Base-by-base conservation (phyloP, 2,113 vertebrate species). In the Trachemys scripta region DNA sequence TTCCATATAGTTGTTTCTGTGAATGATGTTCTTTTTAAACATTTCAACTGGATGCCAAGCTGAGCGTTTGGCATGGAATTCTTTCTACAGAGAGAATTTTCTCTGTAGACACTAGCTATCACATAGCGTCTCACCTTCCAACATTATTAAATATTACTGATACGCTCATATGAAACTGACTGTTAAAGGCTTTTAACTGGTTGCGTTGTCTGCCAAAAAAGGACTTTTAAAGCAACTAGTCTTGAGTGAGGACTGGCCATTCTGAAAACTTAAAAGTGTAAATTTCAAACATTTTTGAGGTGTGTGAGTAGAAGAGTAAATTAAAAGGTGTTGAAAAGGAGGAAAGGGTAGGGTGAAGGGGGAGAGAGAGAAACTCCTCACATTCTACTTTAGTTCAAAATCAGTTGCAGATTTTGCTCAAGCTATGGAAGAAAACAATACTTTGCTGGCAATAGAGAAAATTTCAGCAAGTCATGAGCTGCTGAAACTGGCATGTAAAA, bases 11-110 rank as follows among this genome's bases (percentile, higher is more conserved):
- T 91, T 1, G 16, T 82, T 95, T 94, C 45, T 90, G 38, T 59
- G 80, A 87, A 72, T 88, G 79, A 65, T 8, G 12, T 54, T 80
- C 29, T 94, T 59, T 88, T 92, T 83, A 96, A 94, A 94, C 84
- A 38, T 90, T 90, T 85, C 42, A 87, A 53, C 47, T 95, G 62
- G 38, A 62, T 84, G 10, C 86, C 35, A 92, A 82, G 47, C 80
- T 27, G 86, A 88, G 65, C 83, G 29, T 80, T 49, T 92, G 62
- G 20, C 14, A 82, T 1, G 82, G 13, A 59, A 76, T 69, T 90
- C 13, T 89, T 95, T 94, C 72, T 80, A 62, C 29, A 80, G 87
- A 11, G 38, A 92, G 90, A 90, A 29, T 4, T 93, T 95, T 91
- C 27, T 90, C 22, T 84, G 38, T 81, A 91, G 42, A 10, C 82